Conservation (phyloP, 2,888 invertebrate species). For the Tetheella fluctuosa region DNA sequence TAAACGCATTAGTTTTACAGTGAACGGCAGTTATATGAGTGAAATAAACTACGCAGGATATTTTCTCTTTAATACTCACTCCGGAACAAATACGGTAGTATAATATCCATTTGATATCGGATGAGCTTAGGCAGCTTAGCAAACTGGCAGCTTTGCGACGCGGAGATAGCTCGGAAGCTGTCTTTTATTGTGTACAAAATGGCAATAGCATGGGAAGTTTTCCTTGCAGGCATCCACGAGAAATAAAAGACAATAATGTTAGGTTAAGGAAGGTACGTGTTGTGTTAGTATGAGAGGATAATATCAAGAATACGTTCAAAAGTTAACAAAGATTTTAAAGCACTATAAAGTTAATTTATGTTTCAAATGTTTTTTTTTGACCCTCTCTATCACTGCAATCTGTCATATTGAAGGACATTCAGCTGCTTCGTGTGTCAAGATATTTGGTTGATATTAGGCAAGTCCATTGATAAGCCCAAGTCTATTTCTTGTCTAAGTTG, state of each 20-base stretch:
- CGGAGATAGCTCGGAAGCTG: slow-evolving; percentile 7
- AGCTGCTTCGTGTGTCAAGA: too few relatives aligned
- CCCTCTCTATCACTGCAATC: too few relatives aligned
- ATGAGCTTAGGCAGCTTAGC: slow-evolving; percentile 7
- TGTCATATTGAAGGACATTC: too few relatives aligned
- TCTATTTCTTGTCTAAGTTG: too few relatives aligned
- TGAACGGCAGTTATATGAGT: neutral
- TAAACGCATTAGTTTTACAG: neutral
- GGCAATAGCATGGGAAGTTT: slow-evolving; percentile 4
- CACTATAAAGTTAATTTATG: neutral
- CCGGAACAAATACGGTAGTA: neutral
- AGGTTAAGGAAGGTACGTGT: too few relatives aligned
- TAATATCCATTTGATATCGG: slow-evolving; percentile 6
- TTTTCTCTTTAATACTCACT: neutral
- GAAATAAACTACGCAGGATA: neutral
- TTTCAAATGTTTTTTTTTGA: neutral
- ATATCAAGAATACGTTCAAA: neutral
- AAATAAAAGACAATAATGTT: slow-evolving; percentile 1
- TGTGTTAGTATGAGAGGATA: neutral
- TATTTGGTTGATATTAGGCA: too few relatives aligned
- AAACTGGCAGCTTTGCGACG: slow-evolving; percentile 7
- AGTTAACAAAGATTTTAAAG: neutral
- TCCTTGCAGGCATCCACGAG: slow-evolving; percentile 1
- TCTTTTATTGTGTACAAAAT: slow-evolving; percentile 9
- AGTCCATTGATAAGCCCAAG: too few relatives aligned